These are phyloP conservation scores for Pocillopora grandis DNA, from an alignment of 92 coral and sea anemone genomes.

Conservation along the genomic window DNA sequence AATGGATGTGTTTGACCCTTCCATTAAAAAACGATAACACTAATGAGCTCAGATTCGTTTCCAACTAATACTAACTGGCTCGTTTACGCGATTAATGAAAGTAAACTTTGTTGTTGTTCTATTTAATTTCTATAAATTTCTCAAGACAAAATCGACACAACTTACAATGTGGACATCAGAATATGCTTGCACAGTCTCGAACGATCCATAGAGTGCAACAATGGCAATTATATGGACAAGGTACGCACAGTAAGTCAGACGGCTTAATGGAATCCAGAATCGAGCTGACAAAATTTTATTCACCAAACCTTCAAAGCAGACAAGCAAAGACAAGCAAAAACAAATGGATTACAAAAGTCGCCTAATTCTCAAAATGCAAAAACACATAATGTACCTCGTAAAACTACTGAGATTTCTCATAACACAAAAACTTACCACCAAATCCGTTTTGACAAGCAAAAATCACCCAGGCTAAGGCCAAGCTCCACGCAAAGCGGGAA, in stretches of 20 bases:
- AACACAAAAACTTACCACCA: conserved; percentile 63
- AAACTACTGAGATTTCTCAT: not conserved
- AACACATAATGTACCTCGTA: not conserved
- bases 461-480: conserved; percentile 91
- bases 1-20: too few relatives aligned
- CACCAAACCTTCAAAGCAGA: conserved; percentile 40
- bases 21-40: too few relatives aligned
- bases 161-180: conserved; percentile 70
- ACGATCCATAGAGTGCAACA: conserved; percentile 34
- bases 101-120: too few relatives aligned
- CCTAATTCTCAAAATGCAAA: not conserved
- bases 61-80: too few relatives aligned
- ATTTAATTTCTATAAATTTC: too few relatives aligned
- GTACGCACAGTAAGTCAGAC: conserved; percentile 79
- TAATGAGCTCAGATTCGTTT: too few relatives aligned
- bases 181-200: conserved; percentile 48
- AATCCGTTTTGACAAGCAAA: conserved; percentile 86
- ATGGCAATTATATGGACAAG: conserved; percentile 67
- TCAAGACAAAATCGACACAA: not conserved
- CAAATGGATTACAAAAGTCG: not conserved
- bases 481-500: conserved; percentile 71
- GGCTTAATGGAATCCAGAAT: conserved; percentile 91
- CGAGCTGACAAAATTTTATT: conserved; percentile 71
- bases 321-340: not conserved
- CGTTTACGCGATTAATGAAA: too few relatives aligned